Base-by-base conservation (phyloP, 2,113 vertebrate species). In the Psettodes erumei region DNA sequence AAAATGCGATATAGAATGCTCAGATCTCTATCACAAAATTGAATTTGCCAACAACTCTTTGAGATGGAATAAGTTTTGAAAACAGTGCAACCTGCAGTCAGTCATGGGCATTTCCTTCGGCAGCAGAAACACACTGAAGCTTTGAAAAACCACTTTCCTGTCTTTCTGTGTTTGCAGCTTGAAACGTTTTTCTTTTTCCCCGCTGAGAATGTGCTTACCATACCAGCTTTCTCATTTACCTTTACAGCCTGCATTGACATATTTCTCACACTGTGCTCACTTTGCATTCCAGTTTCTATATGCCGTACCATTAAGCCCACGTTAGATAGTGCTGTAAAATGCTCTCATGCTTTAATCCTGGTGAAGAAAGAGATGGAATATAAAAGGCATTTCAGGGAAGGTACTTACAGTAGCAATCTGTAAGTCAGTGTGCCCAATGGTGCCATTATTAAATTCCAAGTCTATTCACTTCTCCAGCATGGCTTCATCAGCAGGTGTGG, bases 191-290 rank as follows among this genome's bases (percentile, higher is more conserved):
- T 45, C n/a, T n/a, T 71, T 75, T 66, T 23, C 15, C n/a, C 32
- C 68, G 43, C 79, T 79, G 66, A 78, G 75, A 58, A 28, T 82
- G 65, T 84, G 68, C 86, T 79, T 71, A 76, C 60, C 51, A 47
- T 47, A 70, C 64, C 69, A 3, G 69, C 78, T 53, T 69, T 71
- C 55, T 71, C 79, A 62, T 80, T 81, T 73, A 15, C 79, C 67
- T 78, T 67, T 55, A 66, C 65, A 56, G 61, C n/a, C 66, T 47
- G 75, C 61, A 48, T 27, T 75, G 78, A 84, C 82, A 78, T 10
- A 78, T 80, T 83, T 70, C 58, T 47, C 60, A 65, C 47, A 56
- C 48, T 74, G 45, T 76, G 79, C 82, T 68, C 74, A 77, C 76
- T 68, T 67, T 71, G 65, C 77, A 47, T 83, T 86, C 69, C 62